Percentiles rank a stretch among this genome's conserved stretches.
Conservation (phyloP, 64 coral and sea anemone species). For the Exaiptasia diaphana region DNA sequence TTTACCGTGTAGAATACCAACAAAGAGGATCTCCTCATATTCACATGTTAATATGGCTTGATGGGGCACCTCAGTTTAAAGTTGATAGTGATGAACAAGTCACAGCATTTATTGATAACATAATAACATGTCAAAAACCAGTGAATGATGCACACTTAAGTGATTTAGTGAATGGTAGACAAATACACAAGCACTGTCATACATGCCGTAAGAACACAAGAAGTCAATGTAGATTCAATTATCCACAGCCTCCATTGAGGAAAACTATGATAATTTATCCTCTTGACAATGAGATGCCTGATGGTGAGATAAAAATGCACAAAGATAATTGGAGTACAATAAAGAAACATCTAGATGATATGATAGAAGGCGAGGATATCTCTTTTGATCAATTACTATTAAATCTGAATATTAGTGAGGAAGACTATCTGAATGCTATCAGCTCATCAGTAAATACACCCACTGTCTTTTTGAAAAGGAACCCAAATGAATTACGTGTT, state of each 20-base stretch:
- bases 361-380: slow-evolving; percentile 41
- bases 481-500: slow-evolving; percentile 39
- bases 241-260: not conserved
- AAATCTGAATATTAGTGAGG: not conserved
- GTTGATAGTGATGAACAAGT: slow-evolving; percentile 50
- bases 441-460: slow-evolving; percentile 19
- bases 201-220: slow-evolving; percentile 19
- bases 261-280: slow-evolving; percentile 20
- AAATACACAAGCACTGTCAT: slow-evolving; percentile 30
- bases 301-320: not conserved
- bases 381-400: slow-evolving; percentile 31
- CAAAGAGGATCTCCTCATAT: slow-evolving; percentile 48
- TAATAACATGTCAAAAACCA: slow-evolving; percentile 61
- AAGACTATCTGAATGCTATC: slow-evolving; percentile 24
- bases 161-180: slow-evolving; percentile 34
- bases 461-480: slow-evolving; percentile 43
- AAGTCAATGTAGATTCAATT: slow-evolving; percentile 28
- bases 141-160: slow-evolving; percentile 36
- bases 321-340: not conserved
- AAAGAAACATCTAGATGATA: slow-evolving; percentile 3
- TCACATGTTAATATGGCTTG: slow-evolving; percentile 52
- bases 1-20: slow-evolving; percentile 28
- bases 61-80: not conserved
- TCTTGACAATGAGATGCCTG: not conserved
- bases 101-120: slow-evolving; percentile 60